These are phyloP conservation scores for Apis dorsata DNA, from an alignment of 1,140 invertebrate species.

Conservation along the genomic window DNA sequence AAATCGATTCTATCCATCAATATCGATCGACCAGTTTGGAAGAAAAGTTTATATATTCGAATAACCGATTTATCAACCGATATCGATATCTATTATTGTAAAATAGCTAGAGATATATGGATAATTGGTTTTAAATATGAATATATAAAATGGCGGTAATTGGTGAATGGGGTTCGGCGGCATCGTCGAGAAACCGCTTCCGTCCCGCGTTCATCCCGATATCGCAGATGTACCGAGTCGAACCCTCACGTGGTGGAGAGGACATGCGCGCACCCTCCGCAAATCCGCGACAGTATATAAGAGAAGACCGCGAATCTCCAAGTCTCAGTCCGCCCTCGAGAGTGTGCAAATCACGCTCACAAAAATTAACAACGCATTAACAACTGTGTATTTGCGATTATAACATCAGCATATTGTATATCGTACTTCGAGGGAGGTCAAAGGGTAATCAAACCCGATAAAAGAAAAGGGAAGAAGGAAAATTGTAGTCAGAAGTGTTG, in stretches of 20 bases:
- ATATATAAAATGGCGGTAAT: background rate
- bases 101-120: no score
- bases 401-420: background rate
- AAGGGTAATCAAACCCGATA: background rate
- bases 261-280: slow-evolving; percentile 54
- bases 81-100: no score
- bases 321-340: slow-evolving; percentile 51
- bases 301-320: slow-evolving; percentile 16
- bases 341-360: slow-evolving; percentile 8
- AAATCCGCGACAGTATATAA: slow-evolving; percentile 54
- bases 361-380: background rate
- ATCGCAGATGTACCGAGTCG: background rate
- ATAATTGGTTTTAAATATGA: background rate
- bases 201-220: background rate
- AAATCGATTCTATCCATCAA: background rate
- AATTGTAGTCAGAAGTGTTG: no score
- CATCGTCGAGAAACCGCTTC: background rate
- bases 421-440: no score
- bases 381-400: background rate
- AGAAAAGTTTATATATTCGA: no score
- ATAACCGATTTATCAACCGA: no score
- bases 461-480: background rate
- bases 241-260: slow-evolving; percentile 53
- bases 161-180: background rate
- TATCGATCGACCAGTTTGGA: background rate